phyloP scores from a whole-genome alignment of 2,888 invertebrate species.

The Pterostichus madidus region DNA sequence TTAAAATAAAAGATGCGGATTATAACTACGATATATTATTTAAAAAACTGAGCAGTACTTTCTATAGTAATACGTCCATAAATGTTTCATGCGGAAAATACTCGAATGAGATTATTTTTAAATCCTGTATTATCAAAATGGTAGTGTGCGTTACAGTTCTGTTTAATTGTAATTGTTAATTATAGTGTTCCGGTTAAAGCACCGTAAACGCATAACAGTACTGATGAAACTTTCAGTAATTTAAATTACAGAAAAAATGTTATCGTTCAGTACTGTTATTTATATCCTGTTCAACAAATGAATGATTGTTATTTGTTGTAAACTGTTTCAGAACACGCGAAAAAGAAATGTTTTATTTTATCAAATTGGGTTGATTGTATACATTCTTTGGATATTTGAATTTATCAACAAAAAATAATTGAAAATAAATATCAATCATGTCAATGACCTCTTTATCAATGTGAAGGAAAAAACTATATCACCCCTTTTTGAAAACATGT shows the following conservation, averaged over 20 bases:
- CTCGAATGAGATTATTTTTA: too few relatives aligned
- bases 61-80: too few relatives aligned
- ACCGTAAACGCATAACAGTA: background rate
- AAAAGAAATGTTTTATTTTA: too few relatives aligned
- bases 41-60: too few relatives aligned
- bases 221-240: background rate
- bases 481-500: constrained; percentile 9
- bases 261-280: background rate
- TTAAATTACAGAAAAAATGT: background rate
- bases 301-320: background rate
- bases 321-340: background rate
- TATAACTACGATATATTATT: too few relatives aligned
- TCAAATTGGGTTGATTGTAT: too few relatives aligned
- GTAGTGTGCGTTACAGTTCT: background rate
- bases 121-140: background rate
- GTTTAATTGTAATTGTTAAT: constrained; percentile 6
- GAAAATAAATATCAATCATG: constrained; percentile 12
- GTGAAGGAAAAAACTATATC: background rate
- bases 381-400: background rate
- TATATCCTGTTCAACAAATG: constrained; percentile 3
- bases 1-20: too few relatives aligned
- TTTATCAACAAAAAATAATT: background rate
- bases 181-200: background rate
- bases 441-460: constrained; percentile 24
- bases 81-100: too few relatives aligned